Evolutionary conservation across 2,888 invertebrate species (phyloP).

Genomic region (Omphaloscelis lunosa): DNA sequence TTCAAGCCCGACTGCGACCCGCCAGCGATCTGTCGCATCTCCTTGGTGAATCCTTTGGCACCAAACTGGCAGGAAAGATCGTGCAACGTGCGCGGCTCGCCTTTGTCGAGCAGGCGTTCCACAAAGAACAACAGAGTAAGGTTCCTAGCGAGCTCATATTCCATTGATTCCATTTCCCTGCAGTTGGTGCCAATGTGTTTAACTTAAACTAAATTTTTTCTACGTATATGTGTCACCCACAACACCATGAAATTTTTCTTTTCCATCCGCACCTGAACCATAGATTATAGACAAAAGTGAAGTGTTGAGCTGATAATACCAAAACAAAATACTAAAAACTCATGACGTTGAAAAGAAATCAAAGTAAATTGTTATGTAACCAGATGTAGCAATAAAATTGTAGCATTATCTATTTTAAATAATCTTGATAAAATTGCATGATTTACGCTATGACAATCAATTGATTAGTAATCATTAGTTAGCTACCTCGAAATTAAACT

Average conservation of each 20-base stretch:
- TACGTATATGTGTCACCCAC: conserved; percentile 91
- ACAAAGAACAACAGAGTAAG: conserved; percentile 99
- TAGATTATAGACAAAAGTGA: conserved; percentile 81
- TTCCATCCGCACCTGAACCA: conserved; percentile 81
- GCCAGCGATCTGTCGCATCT: conserved; percentile 98
- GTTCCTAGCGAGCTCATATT: conserved; percentile 98
- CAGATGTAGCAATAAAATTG: not conserved
- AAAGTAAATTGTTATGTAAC: conserved; percentile 29
- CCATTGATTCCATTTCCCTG: conserved; percentile 96
- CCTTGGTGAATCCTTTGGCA: conserved; percentile 99
- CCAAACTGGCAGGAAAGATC: conserved; percentile 99
- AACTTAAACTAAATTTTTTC: conserved; percentile 89
- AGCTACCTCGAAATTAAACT: not conserved
- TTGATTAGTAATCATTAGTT: not conserved
- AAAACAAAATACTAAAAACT: conserved; percentile 53
- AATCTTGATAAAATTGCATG: conserved; percentile 14
- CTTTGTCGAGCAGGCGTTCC: conserved; percentile 99
- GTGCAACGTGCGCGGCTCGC: conserved; percentile 98
- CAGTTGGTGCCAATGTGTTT: conserved; percentile 89
- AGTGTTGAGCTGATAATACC: conserved; percentile 58
- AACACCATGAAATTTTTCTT: conserved; percentile 90
- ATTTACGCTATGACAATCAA: not conserved
- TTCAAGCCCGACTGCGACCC: conserved; percentile 99
- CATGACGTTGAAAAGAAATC: conserved; percentile 46
- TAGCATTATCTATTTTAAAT: conserved; percentile 2